Evolutionary conservation across 2,888 invertebrate species (phyloP).

Genomic region (Mantis religiosa): DNA sequence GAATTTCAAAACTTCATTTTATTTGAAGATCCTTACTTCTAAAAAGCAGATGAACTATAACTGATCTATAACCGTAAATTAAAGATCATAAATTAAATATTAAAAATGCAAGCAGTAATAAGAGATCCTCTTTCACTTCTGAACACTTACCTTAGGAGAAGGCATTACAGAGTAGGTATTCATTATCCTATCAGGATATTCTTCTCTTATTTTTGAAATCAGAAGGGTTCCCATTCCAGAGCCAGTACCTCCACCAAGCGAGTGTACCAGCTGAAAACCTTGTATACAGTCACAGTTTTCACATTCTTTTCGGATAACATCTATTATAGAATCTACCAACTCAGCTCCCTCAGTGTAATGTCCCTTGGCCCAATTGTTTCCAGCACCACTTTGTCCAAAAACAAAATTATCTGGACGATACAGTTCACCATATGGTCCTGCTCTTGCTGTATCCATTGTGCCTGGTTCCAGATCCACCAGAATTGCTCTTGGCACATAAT

Average conservation of each 20-base stretch:
- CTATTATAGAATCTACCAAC: slow-evolving; percentile 51
- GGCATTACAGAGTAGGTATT: slow-evolving; percentile 78
- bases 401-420: slow-evolving; percentile 73
- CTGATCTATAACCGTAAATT: too few species aligned
- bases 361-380: slow-evolving; percentile 43
- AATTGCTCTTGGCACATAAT: slow-evolving; percentile 71
- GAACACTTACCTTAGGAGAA: slow-evolving; percentile 62
- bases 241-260: too few species aligned
- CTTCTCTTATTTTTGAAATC: too few species aligned
- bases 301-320: slow-evolving; percentile 45
- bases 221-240: too few species aligned
- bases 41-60: too few species aligned
- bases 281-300: slow-evolving; percentile 56
- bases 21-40: too few species aligned
- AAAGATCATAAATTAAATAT: too few species aligned
- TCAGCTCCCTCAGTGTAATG: slow-evolving; percentile 60
- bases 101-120: too few species aligned
- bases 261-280: slow-evolving; percentile 64
- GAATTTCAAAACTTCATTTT: too few species aligned
- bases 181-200: slow-evolving; percentile 81
- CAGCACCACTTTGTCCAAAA: slow-evolving; percentile 61
- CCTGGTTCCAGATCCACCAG: slow-evolving; percentile 75
- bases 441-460: slow-evolving; percentile 71
- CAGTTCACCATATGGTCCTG: slow-evolving; percentile 63
- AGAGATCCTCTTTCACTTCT: too few species aligned